Conservation (phyloP, 2,797 vertebrate genomes). For the Anabacerthia variegaticeps region DNA sequence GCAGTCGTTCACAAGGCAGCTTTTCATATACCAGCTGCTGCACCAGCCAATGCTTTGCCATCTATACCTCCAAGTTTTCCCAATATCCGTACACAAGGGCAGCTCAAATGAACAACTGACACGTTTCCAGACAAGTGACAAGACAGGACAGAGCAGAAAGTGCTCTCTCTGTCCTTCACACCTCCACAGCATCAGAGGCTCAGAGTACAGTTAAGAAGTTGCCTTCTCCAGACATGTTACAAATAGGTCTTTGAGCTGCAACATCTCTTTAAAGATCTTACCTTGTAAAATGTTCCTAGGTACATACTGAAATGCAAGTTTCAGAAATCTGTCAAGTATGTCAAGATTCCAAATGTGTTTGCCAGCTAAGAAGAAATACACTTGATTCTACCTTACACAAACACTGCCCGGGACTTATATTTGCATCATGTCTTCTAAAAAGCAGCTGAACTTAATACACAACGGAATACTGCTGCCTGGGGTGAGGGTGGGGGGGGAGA, state of each 20-base stretch:
- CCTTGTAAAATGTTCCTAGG: neutral
- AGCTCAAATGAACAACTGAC: neutral
- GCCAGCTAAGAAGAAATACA: neutral
- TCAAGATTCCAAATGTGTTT: neutral
- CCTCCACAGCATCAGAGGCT: neutral
- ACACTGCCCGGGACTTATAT: neutral
- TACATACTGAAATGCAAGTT: neutral
- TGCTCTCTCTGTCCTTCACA: accelerated
- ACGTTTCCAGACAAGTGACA: neutral
- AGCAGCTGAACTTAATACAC: neutral
- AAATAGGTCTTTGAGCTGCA: neutral
- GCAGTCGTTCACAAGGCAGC: accelerated
- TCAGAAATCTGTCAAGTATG: neutral
- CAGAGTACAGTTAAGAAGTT: neutral
- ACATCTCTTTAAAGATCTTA: neutral
- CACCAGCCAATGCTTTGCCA: neutral
- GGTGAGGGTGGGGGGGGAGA: too few relatives aligned
- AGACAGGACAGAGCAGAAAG: neutral
- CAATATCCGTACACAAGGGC: neutral
- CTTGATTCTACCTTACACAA: neutral
- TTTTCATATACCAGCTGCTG: neutral
- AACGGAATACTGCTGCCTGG: neutral
- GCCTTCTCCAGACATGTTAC: neutral
- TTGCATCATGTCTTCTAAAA: neutral
- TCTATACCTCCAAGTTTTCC: neutral